Conservation (phyloP, 2,113 vertebrate species). For the Brachyhypopomus occidentalis region DNA sequence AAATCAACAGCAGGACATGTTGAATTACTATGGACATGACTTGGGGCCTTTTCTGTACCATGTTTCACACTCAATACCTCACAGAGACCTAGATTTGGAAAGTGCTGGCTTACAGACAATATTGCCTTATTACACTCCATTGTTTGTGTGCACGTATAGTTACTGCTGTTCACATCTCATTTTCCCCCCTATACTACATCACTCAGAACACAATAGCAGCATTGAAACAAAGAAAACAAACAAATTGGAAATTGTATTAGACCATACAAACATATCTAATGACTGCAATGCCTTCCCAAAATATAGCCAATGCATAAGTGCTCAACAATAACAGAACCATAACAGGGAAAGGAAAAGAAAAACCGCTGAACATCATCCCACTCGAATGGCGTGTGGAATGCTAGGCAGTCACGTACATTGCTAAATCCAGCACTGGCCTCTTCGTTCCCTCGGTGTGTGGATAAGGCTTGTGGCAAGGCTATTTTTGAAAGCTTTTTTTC, state of each 20-base stretch:
- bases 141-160: neutral
- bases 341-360: neutral
- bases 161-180: neutral
- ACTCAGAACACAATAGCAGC: neutral
- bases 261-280: conserved; percentile 57
- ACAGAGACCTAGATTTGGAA: neutral
- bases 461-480: conserved; percentile 75
- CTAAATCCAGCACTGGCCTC: conserved; percentile 41
- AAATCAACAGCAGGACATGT: neutral
- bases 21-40: neutral
- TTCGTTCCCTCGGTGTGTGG: conserved; percentile 58
- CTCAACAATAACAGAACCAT: conserved; percentile 45
- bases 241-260: conserved; percentile 48
- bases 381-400: neutral
- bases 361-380: neutral
- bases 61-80: neutral
- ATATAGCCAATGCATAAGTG: conserved; percentile 55
- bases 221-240: neutral
- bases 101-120: neutral
- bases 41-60: neutral
- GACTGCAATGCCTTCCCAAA: conserved; percentile 60
- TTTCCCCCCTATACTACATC: neutral
- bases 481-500: conserved; percentile 69
- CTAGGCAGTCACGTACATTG: conserved; percentile 12
- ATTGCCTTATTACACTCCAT: neutral